phyloP scores from a whole-genome alignment of 2,113 vertebrate genomes.

The Pavo muticus region DNA sequence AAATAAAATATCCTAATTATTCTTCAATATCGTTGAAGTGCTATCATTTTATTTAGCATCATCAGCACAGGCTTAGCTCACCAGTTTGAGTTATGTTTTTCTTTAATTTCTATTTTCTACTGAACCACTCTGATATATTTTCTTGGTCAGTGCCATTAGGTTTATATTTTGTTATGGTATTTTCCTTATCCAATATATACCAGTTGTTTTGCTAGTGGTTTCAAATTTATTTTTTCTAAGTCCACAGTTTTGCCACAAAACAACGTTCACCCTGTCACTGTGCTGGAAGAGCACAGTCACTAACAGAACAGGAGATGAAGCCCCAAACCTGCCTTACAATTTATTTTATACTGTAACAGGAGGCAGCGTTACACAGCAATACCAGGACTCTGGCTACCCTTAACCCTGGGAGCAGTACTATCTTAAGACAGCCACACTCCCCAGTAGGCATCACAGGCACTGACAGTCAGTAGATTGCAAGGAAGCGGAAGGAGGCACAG shows the following conservation, averaged over 20 bases:
- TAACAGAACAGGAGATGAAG: neutral
- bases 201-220: neutral
- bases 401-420: neutral
- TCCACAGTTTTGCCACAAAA: neutral
- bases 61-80: neutral
- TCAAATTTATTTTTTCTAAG: too few relatives aligned
- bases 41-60: neutral
- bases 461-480: neutral
- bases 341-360: neutral
- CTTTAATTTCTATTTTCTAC: neutral
- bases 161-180: neutral
- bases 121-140: neutral
- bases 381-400: neutral
- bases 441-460: neutral
- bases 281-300: neutral
- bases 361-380: neutral
- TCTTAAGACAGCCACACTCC: neutral
- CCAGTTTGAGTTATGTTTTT: neutral
- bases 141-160: neutral
- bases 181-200: neutral
- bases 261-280: neutral
- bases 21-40: neutral
- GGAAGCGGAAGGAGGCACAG: neutral
- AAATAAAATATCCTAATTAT: neutral
- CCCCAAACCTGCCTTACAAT: neutral